Evolutionary conservation across 2,888 invertebrate species (phyloP).

Genomic region (Spisula solida): DNA sequence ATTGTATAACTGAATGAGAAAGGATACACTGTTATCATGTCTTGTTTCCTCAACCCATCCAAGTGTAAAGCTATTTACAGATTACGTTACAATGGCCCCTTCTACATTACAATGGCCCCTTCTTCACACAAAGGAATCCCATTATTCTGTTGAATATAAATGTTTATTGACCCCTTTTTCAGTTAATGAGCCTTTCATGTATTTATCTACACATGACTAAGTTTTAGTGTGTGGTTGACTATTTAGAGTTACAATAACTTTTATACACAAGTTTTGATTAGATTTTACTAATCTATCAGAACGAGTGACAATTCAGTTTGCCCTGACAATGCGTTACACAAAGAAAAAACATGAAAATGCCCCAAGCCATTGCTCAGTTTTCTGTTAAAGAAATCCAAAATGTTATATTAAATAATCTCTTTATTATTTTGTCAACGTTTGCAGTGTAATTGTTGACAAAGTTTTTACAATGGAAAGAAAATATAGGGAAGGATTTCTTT

Average conservation of each 20-base stretch:
- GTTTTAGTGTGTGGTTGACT: background rate
- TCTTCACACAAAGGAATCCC: background rate
- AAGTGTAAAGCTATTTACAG: constrained; percentile 2
- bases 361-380: background rate
- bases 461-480: constrained; percentile 1
- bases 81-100: background rate
- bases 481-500: background rate
- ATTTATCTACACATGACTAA: background rate
- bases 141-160: background rate
- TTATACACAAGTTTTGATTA: background rate
- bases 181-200: background rate
- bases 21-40: background rate
- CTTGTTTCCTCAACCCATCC: background rate
- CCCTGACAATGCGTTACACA: background rate
- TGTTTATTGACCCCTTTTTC: background rate
- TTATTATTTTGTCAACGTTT: background rate
- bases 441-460: background rate
- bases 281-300: background rate
- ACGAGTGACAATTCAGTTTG: background rate
- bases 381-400: background rate
- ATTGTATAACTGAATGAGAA: background rate
- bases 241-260: background rate
- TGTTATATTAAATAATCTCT: constrained; percentile 38
- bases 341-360: background rate
- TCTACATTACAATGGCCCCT: background rate